phyloP scores from a whole-genome alignment of 1,140 invertebrate genomes.

The Drosophila melanogaster region Release_6_plus_ISO1_MT NC_004354.4:22797001-22797500 shows the following conservation, averaged over 20 bases:
- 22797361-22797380: slow-evolving; percentile 10
- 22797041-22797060: no score
- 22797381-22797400: slow-evolving; percentile 12
- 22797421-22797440: slow-evolving; percentile 63
- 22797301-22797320: slow-evolving; percentile 48
- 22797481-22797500: no score
- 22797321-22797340: slow-evolving; percentile 38
- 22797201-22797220: slow-evolving; percentile 6
- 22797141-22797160: no score
- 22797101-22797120: no score
- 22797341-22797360: slow-evolving; percentile 3
- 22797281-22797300: slow-evolving; percentile 18
- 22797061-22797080: no score
- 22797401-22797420: slow-evolving; percentile 41
- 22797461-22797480: slow-evolving; percentile 1
- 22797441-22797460: slow-evolving; percentile 54
- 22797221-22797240: background rate
- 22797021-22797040: no score
- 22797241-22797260: slow-evolving; percentile 1
- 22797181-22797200: background rate
- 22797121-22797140: no score
- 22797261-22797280: slow-evolving; percentile 19
- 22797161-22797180: background rate
- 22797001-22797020: no score
- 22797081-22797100: no score